These are phyloP conservation scores for Etheostoma cragini DNA, from an alignment of 2,113 vertebrate genomes.

Conservation along the genomic window DNA sequence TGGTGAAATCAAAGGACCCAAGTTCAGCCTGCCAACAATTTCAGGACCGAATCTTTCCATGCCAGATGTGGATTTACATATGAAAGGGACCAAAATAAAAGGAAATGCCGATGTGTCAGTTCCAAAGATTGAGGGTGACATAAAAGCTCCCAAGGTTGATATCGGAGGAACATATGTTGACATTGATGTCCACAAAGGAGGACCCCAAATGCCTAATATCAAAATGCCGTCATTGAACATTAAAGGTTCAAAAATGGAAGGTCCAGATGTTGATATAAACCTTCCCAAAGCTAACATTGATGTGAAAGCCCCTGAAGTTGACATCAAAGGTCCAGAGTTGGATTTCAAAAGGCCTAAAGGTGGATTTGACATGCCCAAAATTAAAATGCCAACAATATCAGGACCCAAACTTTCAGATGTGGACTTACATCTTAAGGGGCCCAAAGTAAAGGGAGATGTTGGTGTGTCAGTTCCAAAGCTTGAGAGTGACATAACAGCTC, in stretches of 20 bases:
- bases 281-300: neutral
- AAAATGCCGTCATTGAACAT: neutral
- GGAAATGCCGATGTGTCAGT: too few relatives aligned
- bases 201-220: constrained; percentile 8
- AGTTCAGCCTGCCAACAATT: constrained; percentile 50
- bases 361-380: constrained; percentile 27
- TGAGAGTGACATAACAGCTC: too few relatives aligned
- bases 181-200: neutral
- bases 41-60: neutral
- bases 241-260: neutral
- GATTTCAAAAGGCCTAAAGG: constrained; percentile 2
- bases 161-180: neutral
- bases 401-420: constrained; percentile 6
- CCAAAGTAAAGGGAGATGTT: neutral
- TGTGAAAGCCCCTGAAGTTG: neutral
- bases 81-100: neutral
- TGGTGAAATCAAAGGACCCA: constrained; percentile 66
- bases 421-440: neutral
- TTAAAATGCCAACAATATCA: constrained; percentile 49
- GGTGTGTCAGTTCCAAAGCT: neutral
- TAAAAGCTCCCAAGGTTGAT: too few relatives aligned
- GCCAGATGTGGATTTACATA: neutral
- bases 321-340: neutral
- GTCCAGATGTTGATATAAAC: neutral
- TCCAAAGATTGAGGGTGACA: too few relatives aligned